Evolutionary conservation across 2,888 invertebrate genomes (phyloP).

Genomic region (Leucophenga montana): DNA sequence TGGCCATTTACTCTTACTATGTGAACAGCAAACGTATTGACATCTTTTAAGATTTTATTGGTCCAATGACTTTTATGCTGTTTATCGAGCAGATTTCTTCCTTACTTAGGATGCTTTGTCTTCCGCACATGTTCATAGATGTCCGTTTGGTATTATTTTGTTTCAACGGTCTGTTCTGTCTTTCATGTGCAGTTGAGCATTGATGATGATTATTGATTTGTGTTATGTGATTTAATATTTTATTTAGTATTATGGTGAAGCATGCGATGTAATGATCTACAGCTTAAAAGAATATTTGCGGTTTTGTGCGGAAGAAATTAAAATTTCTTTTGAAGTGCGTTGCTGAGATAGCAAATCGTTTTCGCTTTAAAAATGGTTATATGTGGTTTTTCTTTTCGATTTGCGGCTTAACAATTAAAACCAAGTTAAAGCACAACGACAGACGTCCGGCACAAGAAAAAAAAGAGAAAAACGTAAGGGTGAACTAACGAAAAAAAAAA

Average conservation of each 20-base stretch:
- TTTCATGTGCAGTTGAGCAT: slow-evolving; percentile 35
- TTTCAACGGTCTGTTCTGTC: not conserved
- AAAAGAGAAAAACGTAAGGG: slow-evolving; percentile 36
- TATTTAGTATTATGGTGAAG: slow-evolving; percentile 6
- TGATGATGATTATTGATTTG: slow-evolving; percentile 24
- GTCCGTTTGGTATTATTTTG: slow-evolving; percentile 16
- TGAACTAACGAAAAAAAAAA: slow-evolving; percentile 30
- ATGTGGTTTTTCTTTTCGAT: not conserved
- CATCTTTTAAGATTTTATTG: slow-evolving; percentile 44
- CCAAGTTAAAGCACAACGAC: slow-evolving; percentile 34
- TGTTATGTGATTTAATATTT: slow-evolving; percentile 20
- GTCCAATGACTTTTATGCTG: slow-evolving; percentile 44
- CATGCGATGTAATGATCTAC: not conserved
- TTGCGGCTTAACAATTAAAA: slow-evolving; percentile 33
- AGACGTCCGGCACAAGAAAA: slow-evolving; percentile 22
- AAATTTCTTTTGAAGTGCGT: slow-evolving; percentile 3
- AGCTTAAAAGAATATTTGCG: not conserved
- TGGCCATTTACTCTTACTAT: not conserved
- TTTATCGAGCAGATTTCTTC: not conserved
- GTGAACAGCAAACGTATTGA: slow-evolving; percentile 16
- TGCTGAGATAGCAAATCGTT: not conserved
- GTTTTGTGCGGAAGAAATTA: slow-evolving; percentile 2
- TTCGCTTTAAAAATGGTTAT: not conserved
- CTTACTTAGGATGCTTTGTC: not conserved
- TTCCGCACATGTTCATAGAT: not conserved